phyloP scores from a whole-genome alignment of 2,113 vertebrate genomes.

The Empidonax alnorum region DNA sequence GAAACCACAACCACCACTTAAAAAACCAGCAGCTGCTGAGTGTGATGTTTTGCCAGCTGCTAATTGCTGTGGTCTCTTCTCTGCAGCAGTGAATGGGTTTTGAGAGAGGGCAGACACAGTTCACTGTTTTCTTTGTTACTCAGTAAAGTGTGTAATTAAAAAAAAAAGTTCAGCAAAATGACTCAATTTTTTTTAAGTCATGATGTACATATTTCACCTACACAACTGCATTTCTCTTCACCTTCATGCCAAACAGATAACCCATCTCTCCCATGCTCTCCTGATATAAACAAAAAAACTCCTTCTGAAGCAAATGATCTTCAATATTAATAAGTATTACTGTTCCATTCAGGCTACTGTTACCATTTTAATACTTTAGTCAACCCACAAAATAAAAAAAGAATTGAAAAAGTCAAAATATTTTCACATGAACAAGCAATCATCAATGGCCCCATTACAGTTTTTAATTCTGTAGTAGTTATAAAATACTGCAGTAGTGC shows the following conservation, averaged over 20 bases:
- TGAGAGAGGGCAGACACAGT: background rate
- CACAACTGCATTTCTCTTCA: background rate
- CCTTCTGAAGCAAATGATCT: background rate
- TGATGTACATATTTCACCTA: background rate
- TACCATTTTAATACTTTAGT: background rate
- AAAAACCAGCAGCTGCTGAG: background rate
- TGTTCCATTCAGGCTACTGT: background rate
- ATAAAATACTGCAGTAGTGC: background rate
- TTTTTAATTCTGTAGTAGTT: background rate
- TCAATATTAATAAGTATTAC: background rate
- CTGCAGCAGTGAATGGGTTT: background rate
- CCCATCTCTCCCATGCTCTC: background rate
- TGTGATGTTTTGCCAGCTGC: slow-evolving; percentile 5
- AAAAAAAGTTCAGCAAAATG: background rate
- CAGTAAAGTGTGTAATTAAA: background rate
- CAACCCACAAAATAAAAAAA: background rate
- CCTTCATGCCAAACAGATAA: background rate
- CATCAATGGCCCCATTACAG: background rate
- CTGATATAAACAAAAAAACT: background rate
- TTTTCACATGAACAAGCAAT: background rate
- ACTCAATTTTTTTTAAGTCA: background rate
- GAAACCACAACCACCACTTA: slow-evolving; percentile 17
- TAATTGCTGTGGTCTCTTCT: slow-evolving; percentile 21
- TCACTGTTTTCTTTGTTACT: background rate
- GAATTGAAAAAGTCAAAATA: background rate